Evolutionary conservation across 1,140 invertebrate species (phyloP).

Genomic region (Platorchestia sp.): DNA sequence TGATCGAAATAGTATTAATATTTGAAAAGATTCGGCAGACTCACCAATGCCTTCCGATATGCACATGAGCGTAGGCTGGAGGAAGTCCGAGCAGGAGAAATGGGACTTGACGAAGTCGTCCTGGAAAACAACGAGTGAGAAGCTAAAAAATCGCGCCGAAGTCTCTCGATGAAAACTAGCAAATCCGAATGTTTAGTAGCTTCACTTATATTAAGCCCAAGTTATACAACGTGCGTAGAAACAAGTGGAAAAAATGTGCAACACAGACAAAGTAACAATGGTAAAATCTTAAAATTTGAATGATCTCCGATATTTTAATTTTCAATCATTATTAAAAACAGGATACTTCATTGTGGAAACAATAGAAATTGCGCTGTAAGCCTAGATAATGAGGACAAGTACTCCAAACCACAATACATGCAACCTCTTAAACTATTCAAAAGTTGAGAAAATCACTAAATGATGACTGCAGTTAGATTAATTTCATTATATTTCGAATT

Average conservation of each 20-base stretch:
- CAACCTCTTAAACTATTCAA: not conserved
- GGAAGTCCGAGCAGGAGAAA: constrained; percentile 85
- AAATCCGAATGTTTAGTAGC: not conserved
- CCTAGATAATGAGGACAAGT: not conserved
- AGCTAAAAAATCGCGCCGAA: not conserved
- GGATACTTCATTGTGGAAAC: not conserved
- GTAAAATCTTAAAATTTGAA: not conserved
- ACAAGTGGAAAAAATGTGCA: too few species aligned
- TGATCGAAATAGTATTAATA: not conserved
- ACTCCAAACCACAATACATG: not conserved
- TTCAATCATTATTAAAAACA: not conserved
- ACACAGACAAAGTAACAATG: not conserved
- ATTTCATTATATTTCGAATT: too few species aligned
- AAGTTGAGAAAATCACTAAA: not conserved
- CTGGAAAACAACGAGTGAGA: not conserved
- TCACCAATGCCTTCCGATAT: constrained; percentile 85
- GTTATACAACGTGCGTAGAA: not conserved
- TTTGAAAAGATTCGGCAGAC: constrained; percentile 60
- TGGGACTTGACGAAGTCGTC: constrained; percentile 86
- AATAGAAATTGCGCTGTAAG: not conserved
- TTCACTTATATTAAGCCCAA: not conserved
- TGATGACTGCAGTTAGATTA: too few species aligned
- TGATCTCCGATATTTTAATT: not conserved
- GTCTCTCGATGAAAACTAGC: not conserved
- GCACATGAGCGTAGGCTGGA: constrained; percentile 84